phyloP scores from a whole-genome alignment of 2,113 vertebrate species.

The Meleagris gallopavo region DNA sequence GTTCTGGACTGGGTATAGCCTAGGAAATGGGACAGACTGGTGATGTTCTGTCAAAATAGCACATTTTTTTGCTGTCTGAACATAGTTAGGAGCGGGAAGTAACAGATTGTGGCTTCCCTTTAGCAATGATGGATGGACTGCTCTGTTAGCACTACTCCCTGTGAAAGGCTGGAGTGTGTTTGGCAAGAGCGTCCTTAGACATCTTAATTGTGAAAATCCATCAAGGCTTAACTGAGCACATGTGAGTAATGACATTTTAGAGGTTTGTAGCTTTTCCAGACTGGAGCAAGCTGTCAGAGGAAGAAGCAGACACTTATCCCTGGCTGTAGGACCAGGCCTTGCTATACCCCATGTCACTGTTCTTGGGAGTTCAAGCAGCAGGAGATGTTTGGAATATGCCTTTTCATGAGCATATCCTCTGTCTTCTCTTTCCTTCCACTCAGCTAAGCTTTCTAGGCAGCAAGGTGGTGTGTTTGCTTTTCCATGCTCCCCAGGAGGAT shows the following conservation, averaged over 20 bases:
- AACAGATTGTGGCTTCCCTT: neutral
- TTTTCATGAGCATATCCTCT: neutral
- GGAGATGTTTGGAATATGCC: neutral
- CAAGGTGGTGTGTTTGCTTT: neutral
- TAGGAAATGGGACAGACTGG: neutral
- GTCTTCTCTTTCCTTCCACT: neutral
- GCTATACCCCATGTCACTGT: neutral
- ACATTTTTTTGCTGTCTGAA: slow-evolving; percentile 18
- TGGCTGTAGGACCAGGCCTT: neutral
- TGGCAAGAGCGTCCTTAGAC: slow-evolving; percentile 18
- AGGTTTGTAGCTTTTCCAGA: neutral
- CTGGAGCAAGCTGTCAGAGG: neutral
- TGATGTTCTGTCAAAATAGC: neutral
- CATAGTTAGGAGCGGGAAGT: slow-evolving; percentile 5
- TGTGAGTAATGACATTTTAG: neutral
- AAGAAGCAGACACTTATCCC: neutral
- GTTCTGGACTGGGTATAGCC: neutral
- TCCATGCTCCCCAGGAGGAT: neutral
- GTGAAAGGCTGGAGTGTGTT: slow-evolving; percentile 11
- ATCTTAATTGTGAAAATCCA: slow-evolving; percentile 39
- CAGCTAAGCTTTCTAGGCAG: neutral
- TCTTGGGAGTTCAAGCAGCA: neutral
- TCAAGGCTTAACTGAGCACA: neutral
- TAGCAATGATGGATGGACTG: neutral
- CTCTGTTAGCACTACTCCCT: neutral